These are phyloP conservation scores for Berghia stephanieae DNA, from an alignment of 1,140 invertebrate species.

Conservation along the genomic window DNA sequence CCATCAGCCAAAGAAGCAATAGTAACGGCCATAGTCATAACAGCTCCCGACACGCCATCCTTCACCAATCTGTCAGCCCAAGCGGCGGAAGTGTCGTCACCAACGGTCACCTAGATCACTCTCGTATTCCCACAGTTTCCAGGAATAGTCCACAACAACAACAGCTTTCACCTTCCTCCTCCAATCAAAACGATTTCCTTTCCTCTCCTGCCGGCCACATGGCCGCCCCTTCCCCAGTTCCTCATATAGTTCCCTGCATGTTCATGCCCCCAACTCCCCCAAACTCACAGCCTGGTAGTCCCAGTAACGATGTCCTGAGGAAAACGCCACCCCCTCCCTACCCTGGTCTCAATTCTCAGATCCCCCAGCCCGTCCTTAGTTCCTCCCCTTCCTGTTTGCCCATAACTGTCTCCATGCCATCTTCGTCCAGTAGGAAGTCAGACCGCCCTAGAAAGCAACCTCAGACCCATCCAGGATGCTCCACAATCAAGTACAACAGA, in stretches of 20 bases:
- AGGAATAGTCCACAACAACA: neutral
- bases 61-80: too few species aligned
- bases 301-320: constrained; percentile 49
- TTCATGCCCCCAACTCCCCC: constrained; percentile 60
- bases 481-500: constrained; percentile 79
- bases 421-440: neutral
- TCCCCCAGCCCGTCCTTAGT: constrained; percentile 40
- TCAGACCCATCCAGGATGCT: constrained; percentile 64
- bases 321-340: constrained; percentile 62
- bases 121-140: neutral
- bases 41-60: too few species aligned
- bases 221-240: constrained; percentile 29
- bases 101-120: neutral
- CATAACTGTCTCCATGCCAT: constrained; percentile 36
- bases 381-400: constrained; percentile 36
- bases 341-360: constrained; percentile 44
- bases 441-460: constrained; percentile 46
- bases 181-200: too few species aligned
- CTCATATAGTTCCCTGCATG: constrained; percentile 51
- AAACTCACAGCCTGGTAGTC: constrained; percentile 60
- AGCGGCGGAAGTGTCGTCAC: too few species aligned
- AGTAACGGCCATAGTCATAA: too few species aligned
- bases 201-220: neutral
- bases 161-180: constrained; percentile 20
- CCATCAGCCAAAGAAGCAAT: too few species aligned